These are phyloP conservation scores for Pygmarrhopalites habei DNA, from an alignment of 1,140 invertebrate species.

Conservation along the genomic window DNA sequence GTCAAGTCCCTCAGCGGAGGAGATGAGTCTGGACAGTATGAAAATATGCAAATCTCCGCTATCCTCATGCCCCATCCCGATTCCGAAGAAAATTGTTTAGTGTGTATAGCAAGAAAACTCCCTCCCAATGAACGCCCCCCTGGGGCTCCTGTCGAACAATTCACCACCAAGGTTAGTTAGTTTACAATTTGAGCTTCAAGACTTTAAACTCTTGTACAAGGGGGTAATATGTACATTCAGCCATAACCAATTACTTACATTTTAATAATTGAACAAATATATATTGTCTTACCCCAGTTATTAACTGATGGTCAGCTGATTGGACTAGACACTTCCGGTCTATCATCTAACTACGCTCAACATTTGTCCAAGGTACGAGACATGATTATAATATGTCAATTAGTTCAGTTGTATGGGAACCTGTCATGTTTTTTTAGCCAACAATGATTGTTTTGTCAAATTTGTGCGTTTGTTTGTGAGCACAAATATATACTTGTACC, in stretches of 20 bases:
- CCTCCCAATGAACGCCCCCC: conserved; percentile 70
- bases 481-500: no score
- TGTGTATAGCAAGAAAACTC: conserved; percentile 76
- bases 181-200: no score
- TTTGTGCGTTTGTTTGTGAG: no score
- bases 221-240: no score
- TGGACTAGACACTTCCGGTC: conserved; percentile 62
- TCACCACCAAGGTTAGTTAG: conserved; percentile 90
- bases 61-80: conserved; percentile 40
- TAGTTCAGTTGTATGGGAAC: no score
- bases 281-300: no score
- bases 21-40: conserved; percentile 39
- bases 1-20: conserved; percentile 5
- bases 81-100: conserved; percentile 53
- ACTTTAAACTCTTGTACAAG: no score
- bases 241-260: no score
- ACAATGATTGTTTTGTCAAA: no score
- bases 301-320: conserved; percentile 77
- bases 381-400: background rate
- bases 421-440: no score
- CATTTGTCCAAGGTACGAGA: conserved; percentile 22
- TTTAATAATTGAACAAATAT: no score
- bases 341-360: conserved; percentile 42
- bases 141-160: conserved; percentile 66
- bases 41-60: conserved; percentile 44